Evolutionary conservation across 2,888 invertebrate genomes (phyloP).

Genomic region (Ichneumoninae sp.): DNA sequence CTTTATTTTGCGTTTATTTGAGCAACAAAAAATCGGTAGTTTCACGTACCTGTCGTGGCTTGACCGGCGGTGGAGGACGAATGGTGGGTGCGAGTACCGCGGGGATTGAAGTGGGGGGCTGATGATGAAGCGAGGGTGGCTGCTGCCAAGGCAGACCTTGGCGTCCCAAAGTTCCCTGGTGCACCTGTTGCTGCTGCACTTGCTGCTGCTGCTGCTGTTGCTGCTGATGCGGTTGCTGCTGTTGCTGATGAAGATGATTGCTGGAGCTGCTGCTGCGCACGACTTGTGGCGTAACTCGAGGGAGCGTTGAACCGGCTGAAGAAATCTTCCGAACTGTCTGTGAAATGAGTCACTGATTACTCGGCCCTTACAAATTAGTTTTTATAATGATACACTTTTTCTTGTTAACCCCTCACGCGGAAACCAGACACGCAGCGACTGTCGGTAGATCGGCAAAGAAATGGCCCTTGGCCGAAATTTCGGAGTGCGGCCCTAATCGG

Average conservation of each 20-base stretch:
- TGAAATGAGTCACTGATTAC: slow-evolving; percentile 85
- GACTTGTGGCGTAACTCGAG: slow-evolving; percentile 83
- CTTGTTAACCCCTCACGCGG: neutral
- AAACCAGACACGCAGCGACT: neutral
- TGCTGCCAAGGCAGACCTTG: slow-evolving; percentile 84
- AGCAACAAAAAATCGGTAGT: neutral
- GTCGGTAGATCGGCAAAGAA: neutral
- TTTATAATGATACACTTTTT: neutral
- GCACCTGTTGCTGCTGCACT: slow-evolving; percentile 77
- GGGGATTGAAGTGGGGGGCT: slow-evolving; percentile 79
- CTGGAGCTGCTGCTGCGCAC: slow-evolving; percentile 80
- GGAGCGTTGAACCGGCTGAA: slow-evolving; percentile 84
- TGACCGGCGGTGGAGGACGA: slow-evolving; percentile 82
- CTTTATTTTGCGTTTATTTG: neutral
- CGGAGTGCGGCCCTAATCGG: no score
- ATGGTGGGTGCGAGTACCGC: slow-evolving; percentile 79
- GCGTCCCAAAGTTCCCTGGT: slow-evolving; percentile 80
- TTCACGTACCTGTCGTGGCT: slow-evolving; percentile 82
- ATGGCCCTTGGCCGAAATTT: neutral
- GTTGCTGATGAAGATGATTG: slow-evolving; percentile 74
- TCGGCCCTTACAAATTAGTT: slow-evolving; percentile 73
- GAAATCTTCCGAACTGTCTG: slow-evolving; percentile 87
- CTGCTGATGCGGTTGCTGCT: slow-evolving; percentile 71
- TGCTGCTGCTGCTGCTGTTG: slow-evolving; percentile 66
- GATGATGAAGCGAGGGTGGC: slow-evolving; percentile 84